Base-by-base conservation (phyloP, 2,797 vertebrate genomes). In the Silurus lanzhouensis region DNA sequence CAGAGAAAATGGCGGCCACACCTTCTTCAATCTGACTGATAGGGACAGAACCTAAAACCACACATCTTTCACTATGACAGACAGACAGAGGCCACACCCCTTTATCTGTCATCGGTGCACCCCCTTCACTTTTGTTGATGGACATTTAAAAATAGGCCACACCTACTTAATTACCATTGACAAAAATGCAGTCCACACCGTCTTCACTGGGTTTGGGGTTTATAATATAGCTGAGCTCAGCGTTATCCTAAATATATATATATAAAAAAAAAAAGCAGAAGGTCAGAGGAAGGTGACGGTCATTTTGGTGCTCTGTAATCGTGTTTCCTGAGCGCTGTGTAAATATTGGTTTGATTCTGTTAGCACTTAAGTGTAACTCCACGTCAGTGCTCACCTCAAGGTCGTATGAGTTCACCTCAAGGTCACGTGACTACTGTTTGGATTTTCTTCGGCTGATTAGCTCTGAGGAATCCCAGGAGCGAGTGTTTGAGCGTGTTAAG, bases 361-460 rank as follows among this genome's bases (percentile, higher is more conserved):
- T 81, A 19, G 61, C 13, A 55, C 77, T 71, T 27, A 22, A 67
- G 72, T 48, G 48, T 10, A 7, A 52, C 2, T 76, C 71, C 80
- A 76, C 71, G 22, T 70, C 48, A 19, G 25, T 67, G 70, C 79
- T 75, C 79, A 75, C 60, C 27, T 67, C 71, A 77, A 60, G 80
- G 84, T 77, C 61, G 20, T 27, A 20, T 9, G 48, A 31, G 71
- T 52, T 31, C 31, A 6, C 31, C 38, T 71, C 68, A 5, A 52
- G 48, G 48, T 52, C 48, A 52, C 48, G 10, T 52, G 48, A 52
- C 48, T 52, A 52, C 48, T 25, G 15, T 27, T 20, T 3, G 9
- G 38, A 10, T 61, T 63, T 63, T n/a, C 44, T 22, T 83, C 81
- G 15, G 46, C 52, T 25, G 64, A 70, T 57, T 57, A 55, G 52